Evolutionary conservation across 37 sponge, comb jelly and placozoan species (phyloP).

Genomic region (Beroe ovata): DNA sequence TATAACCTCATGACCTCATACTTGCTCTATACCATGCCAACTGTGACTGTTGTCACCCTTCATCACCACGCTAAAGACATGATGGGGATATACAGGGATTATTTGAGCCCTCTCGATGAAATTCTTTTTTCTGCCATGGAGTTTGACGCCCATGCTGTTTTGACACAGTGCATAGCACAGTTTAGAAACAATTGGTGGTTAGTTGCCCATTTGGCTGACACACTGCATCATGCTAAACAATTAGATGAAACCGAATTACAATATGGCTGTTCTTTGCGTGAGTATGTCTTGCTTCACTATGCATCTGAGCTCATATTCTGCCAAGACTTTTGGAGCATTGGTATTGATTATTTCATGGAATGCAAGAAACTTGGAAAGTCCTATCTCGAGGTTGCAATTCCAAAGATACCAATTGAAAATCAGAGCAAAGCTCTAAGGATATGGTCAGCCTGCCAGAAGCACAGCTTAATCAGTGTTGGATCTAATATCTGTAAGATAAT

Average conservation of each 20-base stretch:
- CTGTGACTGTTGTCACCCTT: slow-evolving; percentile 31
- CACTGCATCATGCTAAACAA: slow-evolving; percentile 51
- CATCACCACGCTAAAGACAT: slow-evolving; percentile 61
- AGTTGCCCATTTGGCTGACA: slow-evolving; percentile 49
- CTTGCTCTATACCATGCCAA: slow-evolving; percentile 43
- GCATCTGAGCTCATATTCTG: slow-evolving; percentile 62
- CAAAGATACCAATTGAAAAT: slow-evolving; percentile 22
- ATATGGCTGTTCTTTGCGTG: slow-evolving; percentile 62
- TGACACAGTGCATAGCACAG: slow-evolving; percentile 39
- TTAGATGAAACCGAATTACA: slow-evolving; percentile 45
- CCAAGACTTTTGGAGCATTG: slow-evolving; percentile 52
- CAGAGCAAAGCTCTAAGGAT: slow-evolving; percentile 44
- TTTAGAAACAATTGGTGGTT: slow-evolving; percentile 56
- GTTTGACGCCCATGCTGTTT: slow-evolving; percentile 54
- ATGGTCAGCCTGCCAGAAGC: slow-evolving; percentile 35
- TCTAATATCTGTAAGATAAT: slow-evolving; percentile 43
- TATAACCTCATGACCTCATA: slow-evolving; percentile 54
- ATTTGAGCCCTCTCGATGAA: slow-evolving; percentile 21
- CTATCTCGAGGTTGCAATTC: slow-evolving; percentile 26
- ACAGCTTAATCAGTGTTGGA: not conserved
- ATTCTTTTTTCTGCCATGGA: slow-evolving; percentile 64
- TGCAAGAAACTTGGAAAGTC: slow-evolving; percentile 35
- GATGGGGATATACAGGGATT: slow-evolving; percentile 23
- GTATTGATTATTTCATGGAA: slow-evolving; percentile 57
- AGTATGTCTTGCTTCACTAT: slow-evolving; percentile 40